Base-by-base conservation (phyloP, 2,888 invertebrate species). In the Incurvaria masculella region DNA sequence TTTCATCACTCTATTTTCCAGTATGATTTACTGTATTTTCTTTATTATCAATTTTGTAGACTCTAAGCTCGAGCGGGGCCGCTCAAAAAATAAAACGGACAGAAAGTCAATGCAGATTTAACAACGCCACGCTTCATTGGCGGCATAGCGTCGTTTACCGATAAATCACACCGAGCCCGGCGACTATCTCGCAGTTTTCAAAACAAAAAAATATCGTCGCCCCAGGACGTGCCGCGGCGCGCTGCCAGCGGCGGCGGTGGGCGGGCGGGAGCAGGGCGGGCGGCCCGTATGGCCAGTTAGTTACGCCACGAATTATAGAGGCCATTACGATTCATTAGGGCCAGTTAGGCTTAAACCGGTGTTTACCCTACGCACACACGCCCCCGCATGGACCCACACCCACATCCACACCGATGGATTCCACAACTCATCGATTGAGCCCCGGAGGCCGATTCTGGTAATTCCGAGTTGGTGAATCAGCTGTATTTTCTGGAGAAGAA, bases 301-400 rank as follows among this genome's bases (percentile, higher is more conserved):
- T 79, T 79, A 78, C 78, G 78, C 78, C 76, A 76, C 79, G 78
- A 79, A 79, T 79, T 79, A 79, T 79, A 79, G 79, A 76, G 79
- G 76, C 79, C 79, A 79, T 79, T 79, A 79, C 79, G 79, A 79
- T 79, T 79, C 79, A 79, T 79, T 79, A 79, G 79, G 76, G 79
- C 78, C 79, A 76, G 79, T 79, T 79, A 79, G 78, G 79, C 78
- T 79, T 79, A 76, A 79, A 76, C 74, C 70, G 74, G 76, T 79
- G 76, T 79, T 79, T 79, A 73, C 78, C 50, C 33, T 79, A 73
- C 78, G 61, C 71, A 75, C 74, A 62, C 76, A 74, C 72, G 75
- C 75, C 55, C 18, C 50, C 53, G 42, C 33, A 33, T n/a, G 14
- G 11, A 33, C 33, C 14, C 33, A 33, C 33, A 33, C 33, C 8